Conservation (phyloP, 1,140 invertebrate genomes). For the Eueides isabella region DNA sequence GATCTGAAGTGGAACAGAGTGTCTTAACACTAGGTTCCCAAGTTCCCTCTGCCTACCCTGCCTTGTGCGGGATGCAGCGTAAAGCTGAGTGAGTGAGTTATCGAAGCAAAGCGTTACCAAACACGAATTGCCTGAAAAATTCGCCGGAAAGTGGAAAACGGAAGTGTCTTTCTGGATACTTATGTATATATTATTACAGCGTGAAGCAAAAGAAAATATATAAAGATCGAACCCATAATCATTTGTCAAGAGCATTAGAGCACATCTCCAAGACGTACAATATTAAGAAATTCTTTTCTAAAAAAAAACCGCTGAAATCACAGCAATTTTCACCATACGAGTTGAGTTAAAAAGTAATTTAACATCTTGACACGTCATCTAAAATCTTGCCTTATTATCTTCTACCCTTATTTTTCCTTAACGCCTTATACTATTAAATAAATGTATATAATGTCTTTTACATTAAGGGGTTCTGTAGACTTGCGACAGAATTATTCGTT, state of each 20-base stretch:
- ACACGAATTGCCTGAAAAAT: no score
- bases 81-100: no score
- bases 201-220: not conserved
- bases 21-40: no score
- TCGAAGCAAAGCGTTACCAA: no score
- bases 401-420: conserved; percentile 31
- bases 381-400: conserved; percentile 21
- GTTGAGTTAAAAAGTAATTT: conserved; percentile 29
- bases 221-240: not conserved
- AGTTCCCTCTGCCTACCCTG: no score
- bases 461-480: conserved; percentile 25
- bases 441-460: conserved; percentile 33
- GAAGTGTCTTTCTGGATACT: no score
- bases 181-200: no score
- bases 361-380: conserved; percentile 23
- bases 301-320: not conserved
- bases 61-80: no score
- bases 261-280: not conserved
- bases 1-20: no score
- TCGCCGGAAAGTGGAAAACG: no score
- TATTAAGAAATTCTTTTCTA: not conserved
- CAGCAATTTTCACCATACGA: conserved; percentile 22
- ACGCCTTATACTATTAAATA: conserved; percentile 32
- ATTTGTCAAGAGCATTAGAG: not conserved
- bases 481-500: not conserved